These are phyloP conservation scores for Montipora capricornis DNA, from an alignment of 64 coral and sea anemone species.

Conservation along the genomic window DNA sequence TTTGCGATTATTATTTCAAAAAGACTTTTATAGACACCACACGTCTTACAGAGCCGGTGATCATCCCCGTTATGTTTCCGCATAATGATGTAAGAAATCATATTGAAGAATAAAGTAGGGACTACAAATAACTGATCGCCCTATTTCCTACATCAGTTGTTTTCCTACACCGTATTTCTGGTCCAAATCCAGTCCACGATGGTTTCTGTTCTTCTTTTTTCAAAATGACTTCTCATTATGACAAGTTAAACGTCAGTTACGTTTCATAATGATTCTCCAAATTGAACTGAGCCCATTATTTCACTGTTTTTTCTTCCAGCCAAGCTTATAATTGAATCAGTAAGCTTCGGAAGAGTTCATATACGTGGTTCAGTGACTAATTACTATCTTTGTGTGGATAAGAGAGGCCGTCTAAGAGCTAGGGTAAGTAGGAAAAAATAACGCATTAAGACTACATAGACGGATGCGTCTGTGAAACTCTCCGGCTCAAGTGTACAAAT, in stretches of 20 bases:
- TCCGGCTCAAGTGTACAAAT: no score
- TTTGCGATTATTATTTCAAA: slow-evolving; percentile 43
- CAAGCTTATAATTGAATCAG: slow-evolving; percentile 88
- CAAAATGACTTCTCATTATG: no score
- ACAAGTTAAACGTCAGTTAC: not conserved
- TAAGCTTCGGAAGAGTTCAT: slow-evolving; percentile 88
- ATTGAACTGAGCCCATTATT: not conserved
- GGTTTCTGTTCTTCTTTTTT: no score
- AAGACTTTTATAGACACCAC: slow-evolving; percentile 1
- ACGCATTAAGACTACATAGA: no score
- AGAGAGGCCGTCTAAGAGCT: slow-evolving; percentile 70
- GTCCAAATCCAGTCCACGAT: no score
- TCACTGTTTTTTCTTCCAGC: slow-evolving; percentile 41
- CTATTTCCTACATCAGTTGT: no score
- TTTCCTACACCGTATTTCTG: no score
- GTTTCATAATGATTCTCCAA: not conserved
- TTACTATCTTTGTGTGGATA: slow-evolving; percentile 84
- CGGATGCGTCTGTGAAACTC: no score
- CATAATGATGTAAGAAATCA: no score
- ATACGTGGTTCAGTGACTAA: slow-evolving; percentile 78
- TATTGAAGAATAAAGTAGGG: no score
- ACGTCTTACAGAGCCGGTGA: not conserved
- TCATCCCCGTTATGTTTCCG: no score
- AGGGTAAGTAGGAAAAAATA: slow-evolving; percentile 63
- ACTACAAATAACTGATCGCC: no score